phyloP scores from a whole-genome alignment of 2,888 invertebrate species.

The Ennomos erosarius region DNA sequence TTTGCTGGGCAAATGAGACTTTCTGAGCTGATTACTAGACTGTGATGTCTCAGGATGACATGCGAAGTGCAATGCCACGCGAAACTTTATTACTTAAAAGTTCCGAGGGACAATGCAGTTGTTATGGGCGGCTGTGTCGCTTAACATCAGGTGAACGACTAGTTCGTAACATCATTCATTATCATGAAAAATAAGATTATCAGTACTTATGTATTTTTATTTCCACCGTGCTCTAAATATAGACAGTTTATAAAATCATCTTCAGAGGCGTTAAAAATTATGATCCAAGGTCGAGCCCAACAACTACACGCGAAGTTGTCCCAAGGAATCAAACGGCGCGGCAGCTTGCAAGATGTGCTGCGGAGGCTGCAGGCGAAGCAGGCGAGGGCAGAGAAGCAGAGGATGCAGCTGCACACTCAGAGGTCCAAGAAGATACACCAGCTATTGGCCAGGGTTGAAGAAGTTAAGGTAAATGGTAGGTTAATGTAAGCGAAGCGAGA shows the following conservation, averaged over 20 bases:
- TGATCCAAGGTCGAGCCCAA: slow-evolving; percentile 90
- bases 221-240: neutral
- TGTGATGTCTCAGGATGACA: too few species aligned
- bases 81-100: too few species aligned
- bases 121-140: too few species aligned
- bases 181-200: too few species aligned
- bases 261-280: slow-evolving; percentile 4
- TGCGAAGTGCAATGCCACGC: too few species aligned
- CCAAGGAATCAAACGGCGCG: slow-evolving; percentile 93
- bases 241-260: slow-evolving; percentile 10
- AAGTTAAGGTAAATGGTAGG: slow-evolving; percentile 84
- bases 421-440: slow-evolving; percentile 94
- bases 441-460: slow-evolving; percentile 93
- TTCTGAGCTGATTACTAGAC: too few species aligned
- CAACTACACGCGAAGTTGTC: slow-evolving; percentile 97
- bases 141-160: too few species aligned
- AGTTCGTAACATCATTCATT: too few species aligned
- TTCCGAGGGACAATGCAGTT: too few species aligned
- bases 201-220: too few species aligned
- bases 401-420: slow-evolving; percentile 92
- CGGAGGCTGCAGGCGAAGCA: slow-evolving; percentile 94
- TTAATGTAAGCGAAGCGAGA: too few species aligned
- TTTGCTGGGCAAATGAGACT: too few species aligned
- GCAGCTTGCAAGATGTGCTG: slow-evolving; percentile 93
- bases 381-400: slow-evolving; percentile 94